Percentiles rank a stretch among this genome's conserved stretches.
These are phyloP conservation scores for Formica exsecta DNA, from an alignment of 1,140 invertebrate genomes.

Conservation along the genomic window DNA sequence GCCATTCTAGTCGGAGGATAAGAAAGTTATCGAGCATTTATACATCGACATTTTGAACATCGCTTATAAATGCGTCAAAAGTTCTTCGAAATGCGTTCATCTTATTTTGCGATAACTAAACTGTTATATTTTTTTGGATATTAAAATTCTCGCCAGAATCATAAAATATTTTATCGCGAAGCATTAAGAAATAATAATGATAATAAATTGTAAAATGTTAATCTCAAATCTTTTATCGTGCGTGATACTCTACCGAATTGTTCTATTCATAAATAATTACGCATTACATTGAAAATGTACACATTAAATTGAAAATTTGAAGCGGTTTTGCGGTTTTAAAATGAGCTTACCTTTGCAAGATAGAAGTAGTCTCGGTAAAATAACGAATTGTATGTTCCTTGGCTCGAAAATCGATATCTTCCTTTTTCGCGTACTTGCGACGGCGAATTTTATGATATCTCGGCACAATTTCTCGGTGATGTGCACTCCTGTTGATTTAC, in stretches of 20 bases:
- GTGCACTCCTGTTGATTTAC: too few species aligned
- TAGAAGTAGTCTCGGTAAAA: not conserved
- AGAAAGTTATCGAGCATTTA: constrained; percentile 27
- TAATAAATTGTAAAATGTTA: too few species aligned
- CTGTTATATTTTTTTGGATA: not conserved
- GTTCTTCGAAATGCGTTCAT: not conserved
- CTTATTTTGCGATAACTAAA: not conserved
- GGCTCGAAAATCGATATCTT: not conserved
- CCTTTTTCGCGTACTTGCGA: not conserved
- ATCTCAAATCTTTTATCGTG: not conserved
- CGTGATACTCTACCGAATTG: not conserved
- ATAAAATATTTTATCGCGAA: too few species aligned
- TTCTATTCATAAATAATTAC: not conserved
- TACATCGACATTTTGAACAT: not conserved
- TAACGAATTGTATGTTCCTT: not conserved
- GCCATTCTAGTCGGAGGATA: not conserved
- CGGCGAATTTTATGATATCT: not conserved
- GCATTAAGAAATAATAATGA: too few species aligned
- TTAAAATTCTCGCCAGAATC: not conserved
- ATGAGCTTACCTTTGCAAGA: not conserved
- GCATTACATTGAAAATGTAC: not conserved
- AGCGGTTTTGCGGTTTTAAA: not conserved
- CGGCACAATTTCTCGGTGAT: not conserved
- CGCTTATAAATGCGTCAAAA: not conserved
- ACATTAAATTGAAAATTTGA: not conserved